phyloP scores from a whole-genome alignment of 2,113 vertebrate species.

The Hoplias malabaricus region DNA sequence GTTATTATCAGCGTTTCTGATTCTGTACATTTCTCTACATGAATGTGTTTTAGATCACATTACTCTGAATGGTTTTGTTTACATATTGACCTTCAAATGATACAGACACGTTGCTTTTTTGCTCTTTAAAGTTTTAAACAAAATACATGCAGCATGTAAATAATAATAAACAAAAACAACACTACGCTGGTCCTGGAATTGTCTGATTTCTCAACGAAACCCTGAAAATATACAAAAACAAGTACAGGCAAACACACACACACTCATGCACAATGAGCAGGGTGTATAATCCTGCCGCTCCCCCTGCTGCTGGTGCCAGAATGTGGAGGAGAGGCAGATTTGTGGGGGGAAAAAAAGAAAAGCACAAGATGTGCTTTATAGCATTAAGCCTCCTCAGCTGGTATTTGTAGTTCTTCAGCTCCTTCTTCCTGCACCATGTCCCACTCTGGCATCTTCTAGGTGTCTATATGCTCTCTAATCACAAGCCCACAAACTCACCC shows the following conservation, averaged over 20 bases:
- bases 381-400: conserved; percentile 1
- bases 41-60: too few relatives aligned
- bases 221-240: conserved; percentile 1
- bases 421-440: conserved; percentile 1
- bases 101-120: too few relatives aligned
- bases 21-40: too few relatives aligned
- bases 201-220: too few relatives aligned
- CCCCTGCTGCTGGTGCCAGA: conserved; percentile 50
- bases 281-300: conserved; percentile 58
- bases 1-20: too few relatives aligned
- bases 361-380: not conserved
- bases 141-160: too few relatives aligned
- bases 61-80: too few relatives aligned
- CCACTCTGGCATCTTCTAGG: conserved; percentile 58
- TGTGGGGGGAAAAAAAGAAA: conserved; percentile 24
- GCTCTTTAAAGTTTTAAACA: too few relatives aligned
- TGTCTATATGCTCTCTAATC: conserved; percentile 64
- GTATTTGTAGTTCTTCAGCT: conserved; percentile 57
- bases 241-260: conserved; percentile 41
- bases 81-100: too few relatives aligned
- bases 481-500: conserved; percentile 62
- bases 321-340: conserved; percentile 53
- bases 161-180: too few relatives aligned
- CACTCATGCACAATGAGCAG: conserved; percentile 51
- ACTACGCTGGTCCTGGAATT: too few relatives aligned